A percentile compares a stretch with the other conserved stretches of the same genome.
Conservation (phyloP, 2,113 vertebrate genomes). For the Brachirus orientalis region DNA sequence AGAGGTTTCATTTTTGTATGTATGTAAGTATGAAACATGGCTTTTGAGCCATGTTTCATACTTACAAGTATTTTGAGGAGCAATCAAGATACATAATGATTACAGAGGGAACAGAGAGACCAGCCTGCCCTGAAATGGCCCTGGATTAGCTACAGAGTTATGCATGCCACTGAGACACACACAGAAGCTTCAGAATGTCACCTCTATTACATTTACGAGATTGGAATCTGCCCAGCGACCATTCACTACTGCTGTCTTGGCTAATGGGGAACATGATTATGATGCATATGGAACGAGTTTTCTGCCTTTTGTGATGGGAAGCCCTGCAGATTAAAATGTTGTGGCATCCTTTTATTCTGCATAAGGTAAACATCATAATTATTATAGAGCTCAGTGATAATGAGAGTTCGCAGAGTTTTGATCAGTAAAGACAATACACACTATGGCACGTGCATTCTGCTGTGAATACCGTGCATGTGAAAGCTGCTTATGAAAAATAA, state of each 20-base stretch:
- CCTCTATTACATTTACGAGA: constrained; percentile 69
- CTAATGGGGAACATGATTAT: constrained; percentile 15
- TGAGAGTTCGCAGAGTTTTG: no score
- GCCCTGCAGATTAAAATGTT: constrained; percentile 23
- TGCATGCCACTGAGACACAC: constrained; percentile 52
- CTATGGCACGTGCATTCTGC: constrained; percentile 7
- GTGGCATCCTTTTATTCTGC: not conserved
- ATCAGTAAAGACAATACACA: constrained; percentile 11
- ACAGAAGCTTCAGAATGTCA: constrained; percentile 52
- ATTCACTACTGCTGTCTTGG: constrained; percentile 15
- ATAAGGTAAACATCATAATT: constrained; percentile 11
- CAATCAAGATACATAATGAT: constrained; percentile 82
- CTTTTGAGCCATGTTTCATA: no score
- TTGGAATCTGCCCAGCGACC: constrained; percentile 52
- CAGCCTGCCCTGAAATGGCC: constrained; percentile 55
- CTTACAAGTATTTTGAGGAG: constrained; percentile 81
- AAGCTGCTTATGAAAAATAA: constrained; percentile 16
- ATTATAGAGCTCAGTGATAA: constrained; percentile 10
- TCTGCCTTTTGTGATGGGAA: constrained; percentile 17
- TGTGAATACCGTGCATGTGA: not conserved
- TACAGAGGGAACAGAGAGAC: constrained; percentile 66
- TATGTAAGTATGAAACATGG: constrained; percentile 70
- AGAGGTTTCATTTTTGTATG: constrained; percentile 70
- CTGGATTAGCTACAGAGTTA: constrained; percentile 74
- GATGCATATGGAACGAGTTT: constrained; percentile 10